phyloP scores from a whole-genome alignment of 2,797 vertebrate genomes.

The Onychomys leucogaster region DNA sequence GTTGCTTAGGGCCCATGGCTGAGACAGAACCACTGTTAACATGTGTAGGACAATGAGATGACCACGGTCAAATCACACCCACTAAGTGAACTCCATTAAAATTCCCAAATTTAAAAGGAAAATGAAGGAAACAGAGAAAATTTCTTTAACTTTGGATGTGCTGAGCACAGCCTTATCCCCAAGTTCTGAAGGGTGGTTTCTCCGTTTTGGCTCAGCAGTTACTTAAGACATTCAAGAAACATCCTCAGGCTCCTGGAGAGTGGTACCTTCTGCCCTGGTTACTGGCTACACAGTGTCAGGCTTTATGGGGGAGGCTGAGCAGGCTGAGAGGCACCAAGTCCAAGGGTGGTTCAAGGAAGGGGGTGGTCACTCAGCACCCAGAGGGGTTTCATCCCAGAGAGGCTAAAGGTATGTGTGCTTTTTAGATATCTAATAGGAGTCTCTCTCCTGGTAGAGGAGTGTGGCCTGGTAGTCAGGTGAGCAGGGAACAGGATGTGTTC shows the following conservation, averaged over 20 bases:
- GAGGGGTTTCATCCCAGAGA: not conserved
- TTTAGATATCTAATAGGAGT: not conserved
- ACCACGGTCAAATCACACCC: not conserved
- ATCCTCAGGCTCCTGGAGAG: not conserved
- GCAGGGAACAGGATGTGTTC: no score
- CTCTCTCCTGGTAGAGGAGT: not conserved
- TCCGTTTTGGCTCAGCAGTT: not conserved
- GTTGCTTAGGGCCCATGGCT: not conserved
- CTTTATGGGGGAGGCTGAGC: no score
- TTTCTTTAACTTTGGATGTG: slow-evolving; percentile 10
- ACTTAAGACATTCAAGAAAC: not conserved
- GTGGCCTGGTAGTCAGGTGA: not conserved
- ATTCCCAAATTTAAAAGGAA: not conserved
- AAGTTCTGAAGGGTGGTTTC: slow-evolving; percentile 34
- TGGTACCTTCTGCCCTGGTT: not conserved
- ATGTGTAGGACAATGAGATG: not conserved
- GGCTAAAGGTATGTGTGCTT: not conserved
- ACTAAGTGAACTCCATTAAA: not conserved
- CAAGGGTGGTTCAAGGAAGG: not conserved
- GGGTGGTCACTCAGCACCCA: not conserved
- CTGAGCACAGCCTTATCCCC: not conserved
- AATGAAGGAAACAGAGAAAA: not conserved
- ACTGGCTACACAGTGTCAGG: not conserved
- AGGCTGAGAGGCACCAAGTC: not conserved
- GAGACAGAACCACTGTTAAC: not conserved